Evolutionary conservation across 2,888 invertebrate species (phyloP).

Genomic region (Callyntrura sp.): DNA sequence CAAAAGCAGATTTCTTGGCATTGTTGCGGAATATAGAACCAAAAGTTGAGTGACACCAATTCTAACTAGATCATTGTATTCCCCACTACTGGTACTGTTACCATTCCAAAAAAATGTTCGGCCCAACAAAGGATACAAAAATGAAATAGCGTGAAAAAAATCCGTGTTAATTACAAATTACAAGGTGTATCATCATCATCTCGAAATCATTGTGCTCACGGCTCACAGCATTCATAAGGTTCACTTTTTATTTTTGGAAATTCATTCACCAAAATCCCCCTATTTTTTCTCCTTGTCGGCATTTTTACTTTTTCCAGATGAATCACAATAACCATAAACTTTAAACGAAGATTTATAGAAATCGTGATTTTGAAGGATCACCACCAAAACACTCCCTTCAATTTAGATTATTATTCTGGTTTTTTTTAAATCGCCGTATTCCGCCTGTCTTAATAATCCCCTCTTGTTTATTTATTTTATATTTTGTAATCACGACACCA

Average conservation of each 20-base stretch:
- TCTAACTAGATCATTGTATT: neutral
- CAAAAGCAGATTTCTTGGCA: neutral
- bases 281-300: neutral
- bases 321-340: neutral
- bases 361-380: neutral
- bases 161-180: slow-evolving; percentile 55
- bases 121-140: neutral
- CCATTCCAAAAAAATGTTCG: too few species aligned
- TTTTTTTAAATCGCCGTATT: neutral
- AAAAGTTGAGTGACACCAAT: slow-evolving; percentile 11
- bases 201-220: neutral
- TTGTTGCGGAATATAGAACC: neutral
- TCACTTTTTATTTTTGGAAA: slow-evolving; percentile 1
- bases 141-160: slow-evolving; percentile 46
- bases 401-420: too few species aligned
- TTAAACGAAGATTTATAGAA: neutral
- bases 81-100: too few species aligned
- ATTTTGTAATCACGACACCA: neutral
- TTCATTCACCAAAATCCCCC: neutral
- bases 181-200: slow-evolving; percentile 16
- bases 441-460: neutral
- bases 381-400: too few species aligned
- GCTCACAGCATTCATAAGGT: too few species aligned
- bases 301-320: neutral
- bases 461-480: neutral